Evolutionary conservation across 2,888 invertebrate species (phyloP), one percentile per base, ranked within the genome.

Genomic region (Gortyna flavago): DNA sequence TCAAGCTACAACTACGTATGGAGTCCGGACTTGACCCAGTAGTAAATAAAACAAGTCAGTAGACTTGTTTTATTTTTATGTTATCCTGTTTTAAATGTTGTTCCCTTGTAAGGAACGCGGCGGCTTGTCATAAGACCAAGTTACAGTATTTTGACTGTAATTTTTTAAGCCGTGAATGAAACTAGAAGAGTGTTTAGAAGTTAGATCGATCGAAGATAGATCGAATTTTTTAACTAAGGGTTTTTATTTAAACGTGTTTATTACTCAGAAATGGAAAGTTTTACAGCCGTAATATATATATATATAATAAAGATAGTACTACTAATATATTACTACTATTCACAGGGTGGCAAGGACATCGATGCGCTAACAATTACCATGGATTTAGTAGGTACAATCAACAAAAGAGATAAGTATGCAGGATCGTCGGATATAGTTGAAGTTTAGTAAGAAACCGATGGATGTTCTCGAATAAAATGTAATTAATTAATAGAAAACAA

Each of bases 61-160:
- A 8, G 21, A 25, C 41, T 71, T 70, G 32, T 59, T 83, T 84
- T 74, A 66, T 85, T 85, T 81, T 85, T 67, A 72, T 76, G 38
- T n/a, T 48, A 73, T 72, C 66, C 76, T 66, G 76, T 85, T 81
- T 72, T 71, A 54, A 41, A 71, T 70, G 62, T 25, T 11, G n/a
- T 59, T 80, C 72, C 48, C 13, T 54, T 16, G 18, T 66, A 32
- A 32, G 13, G n/a, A 38, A 44, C 64, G 61, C 29, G 61, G 29
- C 8, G 35, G 35, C 29, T 69, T 44, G n/a, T 21, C 8, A 2
- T n/a, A 62, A 51, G 35, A 16, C n/a, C 16, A 57, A 6, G 21
- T 7, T 5, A 29, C 13, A 2, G 21, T 38, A 25, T n/a, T 25
- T 16, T 8, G 18, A 3, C 0, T 21, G n/a, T 29, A 11, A 1